A percentile compares a stretch with the other conserved stretches of the same genome.
Evolutionary conservation across 2,113 vertebrate species (phyloP).

Genomic region (Lophius piscatorius): DNA sequence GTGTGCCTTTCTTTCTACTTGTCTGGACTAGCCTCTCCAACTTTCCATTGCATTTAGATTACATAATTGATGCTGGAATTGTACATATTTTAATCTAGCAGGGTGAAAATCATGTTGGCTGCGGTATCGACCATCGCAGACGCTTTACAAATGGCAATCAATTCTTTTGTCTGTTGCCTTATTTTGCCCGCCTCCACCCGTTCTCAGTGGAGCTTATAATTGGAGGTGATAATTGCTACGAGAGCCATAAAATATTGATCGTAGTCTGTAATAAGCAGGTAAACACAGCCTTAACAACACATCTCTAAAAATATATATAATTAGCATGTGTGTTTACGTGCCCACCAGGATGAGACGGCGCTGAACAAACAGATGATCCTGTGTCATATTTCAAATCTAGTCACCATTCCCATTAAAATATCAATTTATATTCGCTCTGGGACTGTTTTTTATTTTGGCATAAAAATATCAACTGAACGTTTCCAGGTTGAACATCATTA

Average conservation of each 20-base stretch:
- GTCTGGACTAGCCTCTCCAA: not conserved
- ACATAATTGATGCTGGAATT: slow-evolving; percentile 1
- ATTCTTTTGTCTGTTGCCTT: slow-evolving; percentile 43
- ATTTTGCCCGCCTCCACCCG: slow-evolving; percentile 18
- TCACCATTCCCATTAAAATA: slow-evolving; percentile 54
- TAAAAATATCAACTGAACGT: slow-evolving; percentile 6
- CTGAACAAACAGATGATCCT: slow-evolving; percentile 44
- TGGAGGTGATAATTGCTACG: slow-evolving; percentile 61
- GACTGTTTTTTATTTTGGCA: not conserved
- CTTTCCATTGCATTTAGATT: not conserved
- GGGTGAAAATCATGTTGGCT: not conserved
- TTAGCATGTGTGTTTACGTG: slow-evolving; percentile 55
- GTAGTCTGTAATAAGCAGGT: slow-evolving; percentile 45
- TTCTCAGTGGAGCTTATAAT: slow-evolving; percentile 54
- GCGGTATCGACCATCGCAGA: slow-evolving; percentile 31
- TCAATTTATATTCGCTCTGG: slow-evolving; percentile 5
- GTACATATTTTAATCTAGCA: slow-evolving; percentile 4
- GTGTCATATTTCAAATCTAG: slow-evolving; percentile 40
- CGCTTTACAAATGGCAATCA: slow-evolving; percentile 59
- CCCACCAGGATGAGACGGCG: slow-evolving; percentile 26
- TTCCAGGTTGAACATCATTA: slow-evolving; percentile 45
- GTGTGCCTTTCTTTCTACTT: not conserved
- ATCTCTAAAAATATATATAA: slow-evolving; percentile 44
- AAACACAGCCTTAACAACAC: slow-evolving; percentile 23
- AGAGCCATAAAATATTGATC: slow-evolving; percentile 64